A percentile compares a stretch with the other conserved stretches of the same genome.
phyloP scores from a whole-genome alignment of 2,113 vertebrate species.

The Axis porcinus region DNA sequence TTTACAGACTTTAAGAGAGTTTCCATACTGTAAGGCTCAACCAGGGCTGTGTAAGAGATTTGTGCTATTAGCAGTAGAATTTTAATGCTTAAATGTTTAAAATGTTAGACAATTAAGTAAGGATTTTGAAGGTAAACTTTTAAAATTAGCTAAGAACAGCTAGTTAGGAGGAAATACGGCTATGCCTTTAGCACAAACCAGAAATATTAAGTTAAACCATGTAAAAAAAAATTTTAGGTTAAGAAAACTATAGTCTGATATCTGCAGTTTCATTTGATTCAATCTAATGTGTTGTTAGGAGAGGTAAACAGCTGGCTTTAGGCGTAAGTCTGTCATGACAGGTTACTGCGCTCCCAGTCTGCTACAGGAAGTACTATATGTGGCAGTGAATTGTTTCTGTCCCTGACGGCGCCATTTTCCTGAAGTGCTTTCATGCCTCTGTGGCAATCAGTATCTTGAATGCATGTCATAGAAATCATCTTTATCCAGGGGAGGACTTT shows the following conservation, averaged over 20 bases:
- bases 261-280: constrained; percentile 3
- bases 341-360: background rate
- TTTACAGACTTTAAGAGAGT: background rate
- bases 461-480: background rate
- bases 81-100: background rate
- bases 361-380: background rate
- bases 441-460: background rate
- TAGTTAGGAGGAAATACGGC: background rate
- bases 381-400: background rate
- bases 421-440: background rate
- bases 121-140: background rate
- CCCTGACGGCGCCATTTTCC: background rate
- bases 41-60: background rate
- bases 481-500: background rate
- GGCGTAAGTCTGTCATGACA: background rate
- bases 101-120: background rate
- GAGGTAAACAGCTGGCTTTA: background rate
- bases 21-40: background rate
- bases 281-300: background rate
- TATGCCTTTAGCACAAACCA: background rate
- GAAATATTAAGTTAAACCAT: background rate
- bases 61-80: background rate
- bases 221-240: background rate
- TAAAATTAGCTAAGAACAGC: background rate
- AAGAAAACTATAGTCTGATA: background rate